Evolutionary conservation across 2,888 invertebrate genomes (phyloP), one percentile per base, ranked within the genome.

Genomic region (Rhagonycha lutea): DNA sequence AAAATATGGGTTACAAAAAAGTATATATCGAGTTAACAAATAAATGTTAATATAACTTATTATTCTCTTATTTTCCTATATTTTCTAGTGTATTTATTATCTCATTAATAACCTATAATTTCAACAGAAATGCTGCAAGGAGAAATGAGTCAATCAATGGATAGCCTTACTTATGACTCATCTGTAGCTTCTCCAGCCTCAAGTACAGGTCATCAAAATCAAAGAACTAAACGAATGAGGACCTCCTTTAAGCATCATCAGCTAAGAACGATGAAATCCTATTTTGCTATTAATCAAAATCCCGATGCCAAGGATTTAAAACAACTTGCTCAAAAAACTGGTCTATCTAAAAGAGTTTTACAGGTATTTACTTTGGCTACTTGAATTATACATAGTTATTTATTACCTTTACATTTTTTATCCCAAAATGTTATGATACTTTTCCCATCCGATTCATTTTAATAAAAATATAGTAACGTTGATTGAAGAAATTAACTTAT

Each of bases 231-330:
- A 88, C 92, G 99, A 75, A 98, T 99, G 96, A 91, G 99, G 74
- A 99, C 99, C 69, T 98, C 98, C 82, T 99, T 99, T 90, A 99
- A 99, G 87, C 99, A 99, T 88, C 98, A 99, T 87, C 99, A 99
- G 88, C 92, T 99, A 79, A 90, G 98, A 78, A 98, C 98, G 71
- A 99, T 99, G 99, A 99, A 99, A 89, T 96, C 97, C 63, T 99
- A 99, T 88, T 99, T 99, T 88, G 95, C 97, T 70, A 95, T 99
- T 86, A 99, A 99, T 89, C 99, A 99, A 89, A 99, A 99, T 89
- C 99, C 99, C 0, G 99, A 99, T 86, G 98, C 99, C 73, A 99
- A 99, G 88, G 99, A 99, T 87, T 90, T 99, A 77, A 99, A 99
- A 87, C 98, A 98, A 86, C 90, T 99, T 80, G 98, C 99, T 0